Base-by-base conservation (phyloP, 2,113 vertebrate species). In the Glaucidium brasilianum region DNA sequence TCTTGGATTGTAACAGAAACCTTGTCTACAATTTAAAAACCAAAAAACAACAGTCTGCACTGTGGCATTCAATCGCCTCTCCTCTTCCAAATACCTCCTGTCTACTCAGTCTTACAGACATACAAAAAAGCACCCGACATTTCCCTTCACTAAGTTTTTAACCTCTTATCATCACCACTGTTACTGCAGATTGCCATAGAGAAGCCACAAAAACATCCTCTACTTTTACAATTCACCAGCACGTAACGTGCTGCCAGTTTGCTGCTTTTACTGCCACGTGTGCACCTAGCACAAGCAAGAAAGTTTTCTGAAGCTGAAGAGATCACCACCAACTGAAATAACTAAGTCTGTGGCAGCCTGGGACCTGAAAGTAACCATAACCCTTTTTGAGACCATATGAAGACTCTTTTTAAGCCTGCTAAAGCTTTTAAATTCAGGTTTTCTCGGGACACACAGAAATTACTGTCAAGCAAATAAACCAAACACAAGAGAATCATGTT, bases 61-160 rank as follows among this genome's bases (percentile, higher is more conserved):
- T 64, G 32, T 55, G 64, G n/a, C 21, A 49, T 34, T 45, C 27
- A 29, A 30, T 12, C 23, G n/a, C 22, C 16, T 50, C 49, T 30
- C 12, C 50, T 22, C 13, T 27, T 69, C 14, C 79, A 43, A 55
- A 58, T 2, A 39, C 10, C 6, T 69, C 49, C 47, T 6, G 4
- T 6, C 64, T 69, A 35, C 15, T 74, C 27, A 77, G 7, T 9
- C 45, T 39, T 11, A 66, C 32, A 53, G 6, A 59, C 16, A 21
- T 1, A n/a, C 64, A 63, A 39, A 26, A 10, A 21, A 34, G 41
- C 20, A 3, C 11, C 2, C 6, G 32, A 8, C 20, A 35, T 0
- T 0, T 18, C 22, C 19, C 32, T 58, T 41, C 11, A 29, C 2
- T 8, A 26, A 26, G 10, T 50, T 41, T 71, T 64, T 11, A 37